Evolutionary conservation across 37 sponge, comb jelly and placozoan species (phyloP), one percentile per base, ranked within the genome.

Genomic region (Aplysina aerophoba): DNA sequence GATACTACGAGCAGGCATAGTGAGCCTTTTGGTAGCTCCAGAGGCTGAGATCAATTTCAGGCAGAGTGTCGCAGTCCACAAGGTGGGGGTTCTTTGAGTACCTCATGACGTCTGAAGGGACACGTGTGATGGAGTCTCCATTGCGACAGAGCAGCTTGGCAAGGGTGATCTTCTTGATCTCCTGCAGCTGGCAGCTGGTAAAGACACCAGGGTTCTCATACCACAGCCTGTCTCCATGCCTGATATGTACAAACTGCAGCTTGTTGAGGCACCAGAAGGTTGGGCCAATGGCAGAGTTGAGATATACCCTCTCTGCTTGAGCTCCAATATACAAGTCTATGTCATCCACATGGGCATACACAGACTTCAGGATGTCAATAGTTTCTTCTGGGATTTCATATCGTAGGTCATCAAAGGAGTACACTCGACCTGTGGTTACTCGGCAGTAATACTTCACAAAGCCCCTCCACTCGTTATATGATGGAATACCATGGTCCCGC

Each of bases 241-340:
- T 62, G 24, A 95, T 12, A 27, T 82, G 22, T 0, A 44, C n/a
- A 40, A 95, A 95, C 14, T 89, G 89, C 25, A 86, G 21, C 22
- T 84, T 90, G 5, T 92, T 22, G 28, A 95, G 87, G 63, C 95
- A 91, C 44, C 89, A 90, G 77, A 97, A 94, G 19, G 94, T 94
- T 12, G 97, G 97, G 6, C 97, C 97, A 17, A 90, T 66, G 0
- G 55, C 81, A 19, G 86, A 90, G 13, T 91, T 89, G 8, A 39
- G 79, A 3, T 92, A 82, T 25, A 72, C 30, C 31, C 91, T 85
- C 71, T 97, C 97, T 37, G 93, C 89, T 33, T 94, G 64, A 25
- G 92, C 97, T 21, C 92, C 97, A 34, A 93, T 86, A 91, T 91
- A 97, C 30, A 94, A 63, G 41, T 97, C 97, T 24, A 97, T 94